Evolutionary conservation across 2,888 invertebrate species (phyloP).

Genomic region (Nesidiocoris tenuis): DNA sequence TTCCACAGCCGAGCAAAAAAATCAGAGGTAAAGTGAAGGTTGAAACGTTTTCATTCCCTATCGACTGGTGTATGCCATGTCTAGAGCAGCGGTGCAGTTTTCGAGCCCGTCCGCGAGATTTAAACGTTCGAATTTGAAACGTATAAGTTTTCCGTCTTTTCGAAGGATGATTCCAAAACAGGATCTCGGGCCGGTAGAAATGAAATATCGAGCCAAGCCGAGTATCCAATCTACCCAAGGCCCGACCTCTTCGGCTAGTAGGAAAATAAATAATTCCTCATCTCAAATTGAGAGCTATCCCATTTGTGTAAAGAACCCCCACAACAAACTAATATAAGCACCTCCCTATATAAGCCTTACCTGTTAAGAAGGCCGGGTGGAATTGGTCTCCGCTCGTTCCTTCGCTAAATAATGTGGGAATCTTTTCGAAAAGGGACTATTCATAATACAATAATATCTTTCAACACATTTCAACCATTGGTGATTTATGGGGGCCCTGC

Average conservation of each 20-base stretch:
- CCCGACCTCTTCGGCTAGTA: not conserved
- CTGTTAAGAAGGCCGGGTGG: constrained; percentile 15
- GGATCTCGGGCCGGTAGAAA: not conserved
- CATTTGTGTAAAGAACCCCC: constrained; percentile 43
- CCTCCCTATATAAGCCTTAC: constrained; percentile 1
- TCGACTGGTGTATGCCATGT: too few species aligned
- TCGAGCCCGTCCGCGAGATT: constrained; percentile 16
- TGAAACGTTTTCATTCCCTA: too few species aligned
- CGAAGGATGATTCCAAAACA: constrained; percentile 14
- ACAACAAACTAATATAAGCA: constrained; percentile 36
- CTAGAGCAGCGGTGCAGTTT: not conserved
- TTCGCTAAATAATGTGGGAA: constrained; percentile 41
- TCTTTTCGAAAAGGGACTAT: constrained; percentile 29
- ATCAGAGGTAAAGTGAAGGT: too few species aligned
- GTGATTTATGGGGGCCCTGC: constrained; percentile 19
- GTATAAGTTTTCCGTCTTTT: constrained; percentile 25
- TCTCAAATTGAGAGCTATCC: constrained; percentile 42
- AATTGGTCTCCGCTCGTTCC: constrained; percentile 9
- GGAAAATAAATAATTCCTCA: constrained; percentile 24
- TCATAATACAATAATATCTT: constrained; percentile 38
- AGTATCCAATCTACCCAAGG: constrained; percentile 35
- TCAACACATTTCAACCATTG: constrained; percentile 34
- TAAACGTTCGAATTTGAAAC: constrained; percentile 35
- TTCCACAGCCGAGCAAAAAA: too few species aligned
- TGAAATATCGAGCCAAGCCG: constrained; percentile 26